phyloP scores from a whole-genome alignment of 1,140 invertebrate species.

The Anoplolepis gracilipes region DNA sequence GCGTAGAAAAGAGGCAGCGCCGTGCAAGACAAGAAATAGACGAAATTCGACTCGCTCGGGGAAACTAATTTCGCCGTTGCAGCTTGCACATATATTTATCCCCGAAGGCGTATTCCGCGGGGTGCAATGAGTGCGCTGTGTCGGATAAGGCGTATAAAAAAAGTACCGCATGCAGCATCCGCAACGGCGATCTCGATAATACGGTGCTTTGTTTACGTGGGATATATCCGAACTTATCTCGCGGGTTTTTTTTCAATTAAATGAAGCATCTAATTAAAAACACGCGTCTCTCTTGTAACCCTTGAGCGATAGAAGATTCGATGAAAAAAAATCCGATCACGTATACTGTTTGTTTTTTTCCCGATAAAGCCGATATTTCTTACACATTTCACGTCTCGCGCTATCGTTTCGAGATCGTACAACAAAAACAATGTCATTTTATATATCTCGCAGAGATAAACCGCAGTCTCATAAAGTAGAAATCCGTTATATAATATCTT shows the following conservation, averaged over 20 bases:
- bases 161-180: slow-evolving; percentile 32
- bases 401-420: neutral
- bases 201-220: slow-evolving; percentile 36
- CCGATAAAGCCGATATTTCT: neutral
- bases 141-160: slow-evolving; percentile 50
- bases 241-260: slow-evolving; percentile 54
- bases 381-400: slow-evolving; percentile 7
- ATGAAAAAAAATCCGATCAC: neutral
- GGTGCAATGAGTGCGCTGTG: slow-evolving; percentile 54
- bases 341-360: neutral
- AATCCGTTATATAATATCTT: neutral
- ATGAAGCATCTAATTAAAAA: slow-evolving; percentile 59
- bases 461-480: slow-evolving; percentile 18
- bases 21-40: slow-evolving; percentile 38
- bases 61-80: slow-evolving; percentile 66
- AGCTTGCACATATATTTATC: slow-evolving; percentile 46
- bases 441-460: slow-evolving; percentile 8
- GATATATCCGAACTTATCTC: slow-evolving; percentile 28
- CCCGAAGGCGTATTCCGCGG: slow-evolving; percentile 18
- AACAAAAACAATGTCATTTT: neutral
- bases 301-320: neutral
- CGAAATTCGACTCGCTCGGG: slow-evolving; percentile 55
- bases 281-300: slow-evolving; percentile 15
- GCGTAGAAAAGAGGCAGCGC: neutral
- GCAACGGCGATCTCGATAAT: slow-evolving; percentile 33